Conservation (phyloP, 2,888 invertebrate species). For the Meghimatium bilineatum region DNA sequence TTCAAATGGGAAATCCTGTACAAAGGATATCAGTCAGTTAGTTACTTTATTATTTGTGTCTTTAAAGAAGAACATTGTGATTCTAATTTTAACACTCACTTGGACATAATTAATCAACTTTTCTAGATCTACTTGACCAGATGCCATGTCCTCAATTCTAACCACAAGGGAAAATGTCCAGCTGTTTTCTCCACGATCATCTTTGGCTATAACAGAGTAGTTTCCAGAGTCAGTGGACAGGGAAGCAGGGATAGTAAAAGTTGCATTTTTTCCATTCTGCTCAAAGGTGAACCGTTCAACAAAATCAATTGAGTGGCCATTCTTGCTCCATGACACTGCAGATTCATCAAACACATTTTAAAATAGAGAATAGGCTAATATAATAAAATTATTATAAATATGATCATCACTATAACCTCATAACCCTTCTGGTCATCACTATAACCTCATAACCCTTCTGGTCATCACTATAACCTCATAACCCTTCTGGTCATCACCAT, state of each 20-base stretch:
- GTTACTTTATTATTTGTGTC: too few relatives aligned
- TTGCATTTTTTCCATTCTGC: conserved; percentile 59
- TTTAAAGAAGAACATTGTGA: not conserved
- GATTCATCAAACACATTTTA: not conserved
- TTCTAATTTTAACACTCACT: conserved; percentile 30
- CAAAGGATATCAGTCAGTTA: too few relatives aligned
- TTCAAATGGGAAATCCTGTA: too few relatives aligned
- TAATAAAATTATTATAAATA: too few relatives aligned
- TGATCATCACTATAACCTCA: too few relatives aligned
- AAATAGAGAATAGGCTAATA: too few relatives aligned
- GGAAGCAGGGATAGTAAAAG: conserved; percentile 69
- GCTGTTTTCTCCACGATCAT: conserved; percentile 60
- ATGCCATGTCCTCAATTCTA: conserved; percentile 61
- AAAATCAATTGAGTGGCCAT: conserved; percentile 61
- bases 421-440: too few relatives aligned
- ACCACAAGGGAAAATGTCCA: conserved; percentile 70
- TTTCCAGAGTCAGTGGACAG: conserved; percentile 70
- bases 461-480: too few relatives aligned
- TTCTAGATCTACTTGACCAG: conserved; percentile 63
- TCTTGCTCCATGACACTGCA: conserved; percentile 70
- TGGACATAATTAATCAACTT: conserved; percentile 52
- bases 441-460: too few relatives aligned
- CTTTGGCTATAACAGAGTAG: conserved; percentile 64
- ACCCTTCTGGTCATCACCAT: too few relatives aligned
- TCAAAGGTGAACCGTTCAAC: conserved; percentile 66